A percentile compares a stretch with the other conserved stretches of the same genome.
Conservation (phyloP, 2,797 vertebrate genomes). For the Cephalopachus bancanus region DNA sequence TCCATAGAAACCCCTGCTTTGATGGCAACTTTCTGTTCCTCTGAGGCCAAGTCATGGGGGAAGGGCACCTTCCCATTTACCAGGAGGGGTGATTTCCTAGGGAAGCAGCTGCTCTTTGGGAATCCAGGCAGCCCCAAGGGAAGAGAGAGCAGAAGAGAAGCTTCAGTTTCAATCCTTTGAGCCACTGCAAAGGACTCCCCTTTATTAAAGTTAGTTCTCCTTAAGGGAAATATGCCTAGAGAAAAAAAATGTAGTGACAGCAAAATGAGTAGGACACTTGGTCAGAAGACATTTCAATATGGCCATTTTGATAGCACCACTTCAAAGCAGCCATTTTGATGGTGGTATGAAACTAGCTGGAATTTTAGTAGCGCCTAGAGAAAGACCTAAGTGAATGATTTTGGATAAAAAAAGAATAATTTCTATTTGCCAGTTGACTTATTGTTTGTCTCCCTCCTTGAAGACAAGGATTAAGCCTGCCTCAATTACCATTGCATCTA, state of each 20-base stretch:
- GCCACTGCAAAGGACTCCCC: background rate
- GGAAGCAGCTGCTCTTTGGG: background rate
- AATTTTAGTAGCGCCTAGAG: background rate
- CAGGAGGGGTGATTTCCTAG: background rate
- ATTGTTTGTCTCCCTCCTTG: background rate
- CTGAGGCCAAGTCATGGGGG: rapidly evolving
- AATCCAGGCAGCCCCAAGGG: background rate
- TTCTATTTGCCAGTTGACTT: background rate
- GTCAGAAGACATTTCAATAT: background rate
- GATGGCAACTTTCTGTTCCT: background rate
- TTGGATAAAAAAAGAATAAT: background rate
- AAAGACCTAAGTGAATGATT: background rate
- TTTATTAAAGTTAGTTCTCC: background rate
- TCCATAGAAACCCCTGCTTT: background rate
- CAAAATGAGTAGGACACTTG: background rate
- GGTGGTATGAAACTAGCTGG: background rate
- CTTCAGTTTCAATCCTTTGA: background rate
- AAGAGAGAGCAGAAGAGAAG: background rate
- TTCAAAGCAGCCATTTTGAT: background rate
- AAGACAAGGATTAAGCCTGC: background rate
- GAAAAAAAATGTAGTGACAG: background rate
- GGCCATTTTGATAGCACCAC: background rate
- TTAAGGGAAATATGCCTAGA: background rate
- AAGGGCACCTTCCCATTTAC: background rate
- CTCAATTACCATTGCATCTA: background rate